A percentile compares a stretch with the other conserved stretches of the same genome.
phyloP scores from a whole-genome alignment of 2,797 vertebrate genomes.

The Pseudochromis fuscus region DNA sequence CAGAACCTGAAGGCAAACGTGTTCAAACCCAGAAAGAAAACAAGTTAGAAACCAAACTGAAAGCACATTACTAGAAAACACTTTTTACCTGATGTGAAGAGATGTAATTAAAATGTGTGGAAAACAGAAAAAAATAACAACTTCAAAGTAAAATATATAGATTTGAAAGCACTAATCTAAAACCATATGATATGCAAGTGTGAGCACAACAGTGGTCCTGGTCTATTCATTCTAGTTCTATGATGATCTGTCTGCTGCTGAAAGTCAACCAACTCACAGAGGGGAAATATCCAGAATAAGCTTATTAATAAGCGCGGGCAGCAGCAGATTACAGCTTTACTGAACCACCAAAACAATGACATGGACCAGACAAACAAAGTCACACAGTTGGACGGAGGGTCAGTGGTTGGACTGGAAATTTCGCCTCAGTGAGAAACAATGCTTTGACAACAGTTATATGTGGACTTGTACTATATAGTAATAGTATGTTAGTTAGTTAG shows the following conservation, averaged over 20 bases:
- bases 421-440: not conserved
- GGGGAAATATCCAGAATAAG: slow-evolving; percentile 45
- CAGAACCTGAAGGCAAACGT: not conserved
- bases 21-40: not conserved
- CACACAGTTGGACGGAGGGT: slow-evolving; percentile 15
- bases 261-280: slow-evolving; percentile 65
- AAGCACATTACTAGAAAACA: not conserved
- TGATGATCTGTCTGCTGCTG: slow-evolving; percentile 31
- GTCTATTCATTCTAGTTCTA: slow-evolving; percentile 46
- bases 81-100: not conserved
- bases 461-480: too few species aligned
- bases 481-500: too few species aligned
- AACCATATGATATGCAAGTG: not conserved
- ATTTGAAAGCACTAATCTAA: not conserved
- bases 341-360: slow-evolving; percentile 38
- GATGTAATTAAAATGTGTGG: not conserved
- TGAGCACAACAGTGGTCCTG: not conserved
- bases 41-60: not conserved
- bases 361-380: slow-evolving; percentile 30
- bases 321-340: slow-evolving; percentile 52
- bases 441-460: too few species aligned
- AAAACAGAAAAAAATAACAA: not conserved
- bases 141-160: not conserved
- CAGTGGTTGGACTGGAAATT: slow-evolving; percentile 15
- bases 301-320: slow-evolving; percentile 53